Conservation (phyloP, 2,113 vertebrate species). For the Etheostoma spectabile region DNA sequence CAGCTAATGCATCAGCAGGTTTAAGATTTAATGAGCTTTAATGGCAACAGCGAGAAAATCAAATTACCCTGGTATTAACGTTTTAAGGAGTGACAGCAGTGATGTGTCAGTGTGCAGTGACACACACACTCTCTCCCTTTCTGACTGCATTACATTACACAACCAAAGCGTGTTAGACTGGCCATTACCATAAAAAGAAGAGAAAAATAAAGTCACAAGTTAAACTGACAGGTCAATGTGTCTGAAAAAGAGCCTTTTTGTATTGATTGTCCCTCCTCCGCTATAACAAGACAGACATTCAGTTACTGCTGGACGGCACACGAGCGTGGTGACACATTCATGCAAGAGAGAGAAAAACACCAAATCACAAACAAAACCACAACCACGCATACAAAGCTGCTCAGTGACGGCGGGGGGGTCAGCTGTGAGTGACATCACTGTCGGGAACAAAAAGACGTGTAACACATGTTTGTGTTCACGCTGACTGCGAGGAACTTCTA, state of each 20-base stretch:
- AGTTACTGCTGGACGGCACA: neutral
- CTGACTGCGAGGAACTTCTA: neutral
- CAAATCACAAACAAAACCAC: neutral
- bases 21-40: slow-evolving; percentile 48
- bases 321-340: slow-evolving; percentile 10
- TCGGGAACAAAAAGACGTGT: neutral
- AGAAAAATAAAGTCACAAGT: neutral
- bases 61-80: slow-evolving; percentile 29
- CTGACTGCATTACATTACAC: neutral
- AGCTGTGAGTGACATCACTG: slow-evolving; percentile 54
- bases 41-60: slow-evolving; percentile 41
- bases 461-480: slow-evolving; percentile 41
- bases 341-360: neutral
- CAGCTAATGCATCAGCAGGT: slow-evolving; percentile 28
- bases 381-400: neutral
- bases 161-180: neutral
- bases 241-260: slow-evolving; percentile 10
- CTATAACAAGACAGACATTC: slow-evolving; percentile 11
- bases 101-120: slow-evolving; percentile 7
- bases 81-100: slow-evolving; percentile 12
- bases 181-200: neutral
- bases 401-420: slow-evolving; percentile 29
- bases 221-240: neutral
- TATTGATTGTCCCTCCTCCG: slow-evolving; percentile 20
- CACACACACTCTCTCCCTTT: neutral